Percentiles rank a stretch among this genome's conserved stretches.
These are phyloP conservation scores for Sclerodermus sp. DNA, from an alignment of 2,888 invertebrate species.

Conservation along the genomic window DNA sequence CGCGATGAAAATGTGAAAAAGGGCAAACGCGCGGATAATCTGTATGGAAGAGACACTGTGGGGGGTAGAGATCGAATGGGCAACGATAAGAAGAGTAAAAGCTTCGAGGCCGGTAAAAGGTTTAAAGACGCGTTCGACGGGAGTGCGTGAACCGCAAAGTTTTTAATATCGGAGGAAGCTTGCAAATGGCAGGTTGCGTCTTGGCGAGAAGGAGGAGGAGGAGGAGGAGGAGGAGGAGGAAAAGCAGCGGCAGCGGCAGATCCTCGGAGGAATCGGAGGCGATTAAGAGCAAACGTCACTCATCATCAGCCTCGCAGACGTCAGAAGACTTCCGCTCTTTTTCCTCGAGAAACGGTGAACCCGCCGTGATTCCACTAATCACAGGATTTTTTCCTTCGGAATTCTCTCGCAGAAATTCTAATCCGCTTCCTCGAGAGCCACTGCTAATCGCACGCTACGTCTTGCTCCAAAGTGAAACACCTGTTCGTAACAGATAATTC, in stretches of 20 bases:
- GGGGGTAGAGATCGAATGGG: too few relatives aligned
- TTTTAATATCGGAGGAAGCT: too few relatives aligned
- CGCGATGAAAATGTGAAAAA: too few relatives aligned
- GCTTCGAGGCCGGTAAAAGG: too few relatives aligned
- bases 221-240: too few relatives aligned
- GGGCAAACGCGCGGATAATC: too few relatives aligned
- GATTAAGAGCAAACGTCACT: constrained; percentile 7
- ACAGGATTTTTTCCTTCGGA: not conserved
- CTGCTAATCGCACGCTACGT: not conserved
- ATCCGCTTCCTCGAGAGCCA: not conserved
- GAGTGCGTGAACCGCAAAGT: not conserved
- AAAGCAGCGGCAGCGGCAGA: not conserved
- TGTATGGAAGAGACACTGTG: too few relatives aligned
- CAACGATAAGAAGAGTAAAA: too few relatives aligned
- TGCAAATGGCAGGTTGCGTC: too few relatives aligned
- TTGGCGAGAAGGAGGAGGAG: too few relatives aligned
- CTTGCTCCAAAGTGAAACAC: not conserved
- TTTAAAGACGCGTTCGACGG: not conserved
- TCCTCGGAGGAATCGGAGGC: not conserved
- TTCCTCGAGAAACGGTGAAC: too few relatives aligned
- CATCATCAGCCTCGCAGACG: constrained; percentile 15
- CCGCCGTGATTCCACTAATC: too few relatives aligned
- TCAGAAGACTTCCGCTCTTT: constrained; percentile 11
- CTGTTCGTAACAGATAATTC: not conserved
- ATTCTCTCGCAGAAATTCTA: not conserved